A percentile compares a stretch with the other conserved stretches of the same genome.
phyloP scores from a whole-genome alignment of 2,797 vertebrate species.

The Iguana delicatissima region DNA sequence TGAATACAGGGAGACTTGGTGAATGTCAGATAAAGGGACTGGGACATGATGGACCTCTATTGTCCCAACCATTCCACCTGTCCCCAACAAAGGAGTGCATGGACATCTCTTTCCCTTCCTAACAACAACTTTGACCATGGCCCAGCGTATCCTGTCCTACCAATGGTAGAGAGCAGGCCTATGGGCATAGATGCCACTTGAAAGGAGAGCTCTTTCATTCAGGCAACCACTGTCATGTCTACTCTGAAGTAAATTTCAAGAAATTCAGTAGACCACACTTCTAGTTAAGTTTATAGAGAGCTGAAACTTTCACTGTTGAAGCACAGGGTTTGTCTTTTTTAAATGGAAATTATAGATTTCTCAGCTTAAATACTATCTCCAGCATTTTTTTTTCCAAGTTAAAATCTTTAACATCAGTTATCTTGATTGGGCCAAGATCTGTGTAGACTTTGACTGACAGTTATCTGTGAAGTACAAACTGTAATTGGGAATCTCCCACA shows the following conservation, averaged over 20 bases:
- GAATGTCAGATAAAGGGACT: no score
- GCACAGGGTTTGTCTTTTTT: no score
- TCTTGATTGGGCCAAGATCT: neutral
- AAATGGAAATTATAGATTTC: neutral
- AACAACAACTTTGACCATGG: no score
- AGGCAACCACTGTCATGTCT: neutral
- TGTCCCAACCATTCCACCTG: no score
- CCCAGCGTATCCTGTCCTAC: neutral
- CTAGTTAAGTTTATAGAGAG: neutral
- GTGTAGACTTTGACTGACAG: neutral
- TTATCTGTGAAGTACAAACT: neutral
- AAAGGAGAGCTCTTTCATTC: neutral
- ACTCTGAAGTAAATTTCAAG: neutral
- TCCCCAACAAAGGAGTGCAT: no score
- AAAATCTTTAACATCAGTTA: neutral
- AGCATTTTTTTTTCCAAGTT: neutral
- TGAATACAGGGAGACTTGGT: no score
- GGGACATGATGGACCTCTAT: no score
- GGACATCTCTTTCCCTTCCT: no score
- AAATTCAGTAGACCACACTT: neutral
- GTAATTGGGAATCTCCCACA: neutral
- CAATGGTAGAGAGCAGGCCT: neutral
- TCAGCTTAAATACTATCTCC: neutral
- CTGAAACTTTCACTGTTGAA: neutral
- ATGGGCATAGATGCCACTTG: neutral